Evolutionary conservation across 1,140 invertebrate species (phyloP).

Genomic region (Dysdera silvatica): DNA sequence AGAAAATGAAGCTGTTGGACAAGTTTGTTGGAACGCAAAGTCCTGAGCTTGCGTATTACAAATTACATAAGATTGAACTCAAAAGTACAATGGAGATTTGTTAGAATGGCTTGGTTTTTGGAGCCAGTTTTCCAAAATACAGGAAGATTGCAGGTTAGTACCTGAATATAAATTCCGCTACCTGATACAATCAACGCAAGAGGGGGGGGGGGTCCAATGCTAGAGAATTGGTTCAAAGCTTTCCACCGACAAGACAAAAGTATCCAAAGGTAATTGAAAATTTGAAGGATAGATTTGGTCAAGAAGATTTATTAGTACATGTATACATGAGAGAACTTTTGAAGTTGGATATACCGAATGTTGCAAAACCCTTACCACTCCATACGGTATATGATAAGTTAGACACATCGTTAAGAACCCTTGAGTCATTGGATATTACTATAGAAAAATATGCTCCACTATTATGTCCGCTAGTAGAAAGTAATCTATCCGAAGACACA

Average conservation of each 20-base stretch:
- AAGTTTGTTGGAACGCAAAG: no score
- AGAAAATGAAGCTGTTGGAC: no score
- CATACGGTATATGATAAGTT: conserved; percentile 34
- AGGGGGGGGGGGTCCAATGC: background rate
- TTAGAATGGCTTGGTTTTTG: conserved; percentile 39
- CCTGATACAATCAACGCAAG: background rate
- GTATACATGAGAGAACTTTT: background rate
- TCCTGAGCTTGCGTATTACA: no score
- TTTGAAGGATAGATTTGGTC: background rate
- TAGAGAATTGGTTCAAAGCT: conserved; percentile 3
- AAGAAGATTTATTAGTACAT: background rate
- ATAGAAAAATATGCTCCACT: conserved; percentile 37
- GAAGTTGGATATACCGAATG: background rate
- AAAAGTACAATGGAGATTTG: conserved; percentile 35
- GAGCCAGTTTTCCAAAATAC: conserved; percentile 37
- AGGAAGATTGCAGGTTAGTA: conserved; percentile 32
- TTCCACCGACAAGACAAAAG: conserved; percentile 1
- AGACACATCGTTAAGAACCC: conserved; percentile 34
- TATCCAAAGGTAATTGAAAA: background rate
- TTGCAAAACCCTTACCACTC: background rate
- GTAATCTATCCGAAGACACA: conserved; percentile 37
- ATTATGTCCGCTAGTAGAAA: conserved; percentile 40
- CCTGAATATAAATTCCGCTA: conserved; percentile 14
- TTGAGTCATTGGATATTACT: conserved; percentile 37
- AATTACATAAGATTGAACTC: conserved; percentile 34